phyloP scores from a whole-genome alignment of 2,888 invertebrate genomes.

The Prosopocoilus inquinatus region DNA sequence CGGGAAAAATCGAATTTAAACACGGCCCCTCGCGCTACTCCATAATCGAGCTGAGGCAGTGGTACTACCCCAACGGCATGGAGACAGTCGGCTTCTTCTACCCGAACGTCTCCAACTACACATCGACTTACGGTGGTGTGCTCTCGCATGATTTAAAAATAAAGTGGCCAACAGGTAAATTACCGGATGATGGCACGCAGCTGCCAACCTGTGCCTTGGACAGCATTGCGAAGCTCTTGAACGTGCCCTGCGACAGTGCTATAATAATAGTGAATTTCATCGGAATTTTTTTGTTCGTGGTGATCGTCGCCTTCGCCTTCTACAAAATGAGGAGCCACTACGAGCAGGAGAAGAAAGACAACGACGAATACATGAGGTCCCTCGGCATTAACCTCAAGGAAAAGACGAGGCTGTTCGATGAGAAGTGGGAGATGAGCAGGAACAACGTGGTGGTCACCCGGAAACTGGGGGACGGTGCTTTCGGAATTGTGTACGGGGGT shows the following conservation, averaged over 20 bases:
- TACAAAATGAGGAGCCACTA: constrained; percentile 60
- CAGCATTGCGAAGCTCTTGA: constrained; percentile 64
- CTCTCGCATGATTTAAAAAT: constrained; percentile 41
- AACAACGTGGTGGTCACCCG: constrained; percentile 83
- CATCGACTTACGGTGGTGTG: constrained; percentile 4
- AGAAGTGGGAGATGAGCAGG: constrained; percentile 79
- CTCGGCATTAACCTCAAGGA: constrained; percentile 61
- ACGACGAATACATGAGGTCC: constrained; percentile 68
- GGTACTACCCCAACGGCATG: constrained; percentile 54
- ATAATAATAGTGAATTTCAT: constrained; percentile 65
- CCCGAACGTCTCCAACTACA: not conserved
- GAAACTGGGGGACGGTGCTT: constrained; percentile 85
- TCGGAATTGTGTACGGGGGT: constrained; percentile 90
- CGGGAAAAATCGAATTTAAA: constrained; percentile 68
- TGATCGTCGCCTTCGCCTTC: constrained; percentile 57
- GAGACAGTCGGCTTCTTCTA: constrained; percentile 30
- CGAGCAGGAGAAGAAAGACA: constrained; percentile 66
- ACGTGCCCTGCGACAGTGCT: constrained; percentile 71
- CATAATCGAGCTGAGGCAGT: constrained; percentile 61
- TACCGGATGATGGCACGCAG: constrained; percentile 68
- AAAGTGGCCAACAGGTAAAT: constrained; percentile 63
- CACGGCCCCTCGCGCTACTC: constrained; percentile 68
- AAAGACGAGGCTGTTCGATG: constrained; percentile 62
- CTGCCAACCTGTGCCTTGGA: constrained; percentile 66
- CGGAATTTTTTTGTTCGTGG: constrained; percentile 24